phyloP scores from a whole-genome alignment of 2,888 invertebrate species.

The Sabellastarte sp. region DNA sequence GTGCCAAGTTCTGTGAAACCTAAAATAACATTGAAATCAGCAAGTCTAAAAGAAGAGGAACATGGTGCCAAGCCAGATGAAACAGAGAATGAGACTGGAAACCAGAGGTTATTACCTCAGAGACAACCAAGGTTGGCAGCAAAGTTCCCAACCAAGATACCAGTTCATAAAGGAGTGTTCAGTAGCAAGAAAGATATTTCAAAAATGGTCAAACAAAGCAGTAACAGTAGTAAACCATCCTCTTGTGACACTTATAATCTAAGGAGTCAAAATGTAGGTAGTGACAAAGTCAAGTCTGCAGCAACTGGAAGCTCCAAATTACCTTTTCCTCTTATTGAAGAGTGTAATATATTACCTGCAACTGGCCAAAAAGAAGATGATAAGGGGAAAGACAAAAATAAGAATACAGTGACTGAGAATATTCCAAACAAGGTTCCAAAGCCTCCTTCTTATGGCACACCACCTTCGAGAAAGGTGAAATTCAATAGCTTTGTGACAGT shows the following conservation, averaged over 20 bases:
- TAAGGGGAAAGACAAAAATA: neutral
- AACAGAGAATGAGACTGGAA: neutral
- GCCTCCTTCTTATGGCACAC: neutral
- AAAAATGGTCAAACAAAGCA: neutral
- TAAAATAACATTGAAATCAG: neutral
- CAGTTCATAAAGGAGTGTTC: neutral
- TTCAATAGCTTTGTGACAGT: constrained; percentile 4
- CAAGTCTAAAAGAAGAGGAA: neutral
- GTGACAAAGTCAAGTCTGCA: neutral
- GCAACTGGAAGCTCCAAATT: neutral
- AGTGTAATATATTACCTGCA: no score
- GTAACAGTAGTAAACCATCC: neutral
- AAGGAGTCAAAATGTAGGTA: neutral
- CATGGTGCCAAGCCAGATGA: neutral
- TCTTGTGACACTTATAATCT: neutral
- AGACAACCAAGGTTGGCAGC: neutral
- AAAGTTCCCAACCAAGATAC: neutral
- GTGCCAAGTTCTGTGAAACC: neutral
- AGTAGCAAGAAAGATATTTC: neutral
- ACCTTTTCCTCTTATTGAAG: neutral
- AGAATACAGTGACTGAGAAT: neutral
- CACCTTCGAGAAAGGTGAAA: neutral
- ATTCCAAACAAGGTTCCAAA: neutral
- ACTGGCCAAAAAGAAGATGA: no score
- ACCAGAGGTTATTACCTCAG: neutral